Evolutionary conservation across 2,797 vertebrate genomes (phyloP).

Genomic region (Sebastes vulpes): DNA sequence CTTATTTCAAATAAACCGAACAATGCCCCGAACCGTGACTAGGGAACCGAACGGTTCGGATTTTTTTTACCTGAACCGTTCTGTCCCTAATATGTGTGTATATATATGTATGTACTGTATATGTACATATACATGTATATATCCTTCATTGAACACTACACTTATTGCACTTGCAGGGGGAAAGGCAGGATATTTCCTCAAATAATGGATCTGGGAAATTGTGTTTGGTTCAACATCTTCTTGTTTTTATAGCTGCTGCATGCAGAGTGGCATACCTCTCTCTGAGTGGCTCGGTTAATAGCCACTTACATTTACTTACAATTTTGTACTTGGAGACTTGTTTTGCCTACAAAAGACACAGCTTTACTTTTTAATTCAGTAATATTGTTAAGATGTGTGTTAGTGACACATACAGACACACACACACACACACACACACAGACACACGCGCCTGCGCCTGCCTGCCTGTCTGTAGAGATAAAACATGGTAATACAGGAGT

Average conservation of each 20-base stretch:
- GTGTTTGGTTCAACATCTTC: background rate
- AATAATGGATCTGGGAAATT: background rate
- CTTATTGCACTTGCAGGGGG: too few relatives aligned
- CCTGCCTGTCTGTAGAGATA: slow-evolving; percentile 18
- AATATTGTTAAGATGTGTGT: background rate
- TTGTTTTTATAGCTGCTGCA: background rate
- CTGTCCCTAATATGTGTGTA: too few relatives aligned
- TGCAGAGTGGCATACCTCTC: background rate
- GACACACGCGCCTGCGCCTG: too few relatives aligned
- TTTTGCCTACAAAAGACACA: background rate
- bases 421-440: background rate
- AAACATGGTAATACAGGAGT: slow-evolving; percentile 9
- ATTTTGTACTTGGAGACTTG: background rate
- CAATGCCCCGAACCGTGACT: too few relatives aligned
- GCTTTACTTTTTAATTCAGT: background rate
- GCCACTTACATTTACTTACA: background rate
- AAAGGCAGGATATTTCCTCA: background rate
- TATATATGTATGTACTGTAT: too few relatives aligned
- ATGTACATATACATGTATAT: too few relatives aligned
- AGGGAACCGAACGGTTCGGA: too few relatives aligned
- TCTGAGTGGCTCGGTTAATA: background rate
- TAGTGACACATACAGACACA: background rate
- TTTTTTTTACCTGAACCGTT: too few relatives aligned
- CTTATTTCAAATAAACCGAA: rapidly evolving
- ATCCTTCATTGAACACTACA: too few relatives aligned